These are phyloP conservation scores for Neodiprion lecontei DNA, from an alignment of 1,140 invertebrate genomes.

Conservation along the genomic window DNA sequence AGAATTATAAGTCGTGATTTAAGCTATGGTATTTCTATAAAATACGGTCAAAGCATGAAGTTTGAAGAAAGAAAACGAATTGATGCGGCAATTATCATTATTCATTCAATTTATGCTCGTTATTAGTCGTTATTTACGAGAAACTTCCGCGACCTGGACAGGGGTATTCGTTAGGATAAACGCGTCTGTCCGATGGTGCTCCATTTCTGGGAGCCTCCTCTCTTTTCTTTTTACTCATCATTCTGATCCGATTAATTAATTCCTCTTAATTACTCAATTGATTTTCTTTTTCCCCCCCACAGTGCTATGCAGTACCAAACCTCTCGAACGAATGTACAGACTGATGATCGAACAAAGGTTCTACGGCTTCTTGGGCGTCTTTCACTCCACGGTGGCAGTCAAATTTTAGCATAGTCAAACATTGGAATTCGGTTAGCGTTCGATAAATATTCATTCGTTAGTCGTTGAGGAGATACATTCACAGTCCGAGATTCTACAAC, in stretches of 20 bases:
- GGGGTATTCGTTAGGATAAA: background rate
- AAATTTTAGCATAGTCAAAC: background rate
- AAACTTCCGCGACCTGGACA: slow-evolving; percentile 15
- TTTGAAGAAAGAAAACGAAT: slow-evolving; percentile 13
- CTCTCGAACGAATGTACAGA: no score
- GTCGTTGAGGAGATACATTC: background rate
- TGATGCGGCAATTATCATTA: slow-evolving; percentile 24
- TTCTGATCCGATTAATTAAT: background rate
- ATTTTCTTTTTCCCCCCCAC: no score
- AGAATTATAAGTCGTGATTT: slow-evolving; percentile 22
- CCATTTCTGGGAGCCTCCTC: background rate
- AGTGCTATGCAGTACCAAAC: no score
- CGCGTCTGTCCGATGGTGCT: background rate
- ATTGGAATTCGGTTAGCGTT: background rate
- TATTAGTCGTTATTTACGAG: slow-evolving; percentile 25
- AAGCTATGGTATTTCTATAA: slow-evolving; percentile 13
- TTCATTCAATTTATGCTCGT: slow-evolving; percentile 21
- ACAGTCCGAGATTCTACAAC: background rate
- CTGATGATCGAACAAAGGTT: no score
- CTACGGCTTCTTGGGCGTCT: no score
- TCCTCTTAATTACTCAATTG: background rate
- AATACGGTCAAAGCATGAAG: slow-evolving; percentile 8
- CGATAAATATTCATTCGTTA: slow-evolving; percentile 1
- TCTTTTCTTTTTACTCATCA: background rate
- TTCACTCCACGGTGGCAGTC: no score